A percentile compares a stretch with the other conserved stretches of the same genome.
phyloP scores from a whole-genome alignment of 1,140 invertebrate species.

The Calycopis cecrops region DNA sequence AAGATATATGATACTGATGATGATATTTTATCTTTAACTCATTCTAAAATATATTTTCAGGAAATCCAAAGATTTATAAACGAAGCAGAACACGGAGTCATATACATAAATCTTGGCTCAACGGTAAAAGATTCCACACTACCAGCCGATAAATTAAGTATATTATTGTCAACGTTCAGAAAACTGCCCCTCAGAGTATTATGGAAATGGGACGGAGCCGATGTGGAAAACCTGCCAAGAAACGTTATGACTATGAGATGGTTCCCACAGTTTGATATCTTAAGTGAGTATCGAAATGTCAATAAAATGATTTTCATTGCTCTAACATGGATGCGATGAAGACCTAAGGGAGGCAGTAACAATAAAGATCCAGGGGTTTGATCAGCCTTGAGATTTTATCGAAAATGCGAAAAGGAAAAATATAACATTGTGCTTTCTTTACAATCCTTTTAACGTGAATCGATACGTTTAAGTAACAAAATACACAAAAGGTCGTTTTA shows the following conservation, averaged over 20 bases:
- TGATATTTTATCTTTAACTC: not conserved
- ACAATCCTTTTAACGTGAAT: not conserved
- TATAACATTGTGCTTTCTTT: slow-evolving; percentile 4
- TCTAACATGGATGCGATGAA: not conserved
- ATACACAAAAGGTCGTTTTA: slow-evolving; percentile 11
- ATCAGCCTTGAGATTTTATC: not conserved
- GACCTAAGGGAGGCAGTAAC: not conserved
- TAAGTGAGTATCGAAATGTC: slow-evolving; percentile 73
- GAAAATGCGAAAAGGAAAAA: not conserved
- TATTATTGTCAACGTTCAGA: slow-evolving; percentile 72
- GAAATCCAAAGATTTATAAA: slow-evolving; percentile 78
- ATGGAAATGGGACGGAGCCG: slow-evolving; percentile 77
- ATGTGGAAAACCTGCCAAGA: slow-evolving; percentile 66
- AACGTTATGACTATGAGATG: slow-evolving; percentile 78
- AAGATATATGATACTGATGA: no score
- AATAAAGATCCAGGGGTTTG: not conserved
- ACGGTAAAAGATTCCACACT: slow-evolving; percentile 75
- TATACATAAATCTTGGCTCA: slow-evolving; percentile 80
- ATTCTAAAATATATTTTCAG: slow-evolving; percentile 42
- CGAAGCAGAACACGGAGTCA: slow-evolving; percentile 76
- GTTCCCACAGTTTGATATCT: slow-evolving; percentile 79
- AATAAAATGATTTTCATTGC: not conserved
- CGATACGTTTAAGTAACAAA: slow-evolving; percentile 4
- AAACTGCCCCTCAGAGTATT: slow-evolving; percentile 74
- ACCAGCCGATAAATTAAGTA: slow-evolving; percentile 76